phyloP scores from a whole-genome alignment of 2,888 invertebrate genomes.

The Pyrrhosoma nymphula region DNA sequence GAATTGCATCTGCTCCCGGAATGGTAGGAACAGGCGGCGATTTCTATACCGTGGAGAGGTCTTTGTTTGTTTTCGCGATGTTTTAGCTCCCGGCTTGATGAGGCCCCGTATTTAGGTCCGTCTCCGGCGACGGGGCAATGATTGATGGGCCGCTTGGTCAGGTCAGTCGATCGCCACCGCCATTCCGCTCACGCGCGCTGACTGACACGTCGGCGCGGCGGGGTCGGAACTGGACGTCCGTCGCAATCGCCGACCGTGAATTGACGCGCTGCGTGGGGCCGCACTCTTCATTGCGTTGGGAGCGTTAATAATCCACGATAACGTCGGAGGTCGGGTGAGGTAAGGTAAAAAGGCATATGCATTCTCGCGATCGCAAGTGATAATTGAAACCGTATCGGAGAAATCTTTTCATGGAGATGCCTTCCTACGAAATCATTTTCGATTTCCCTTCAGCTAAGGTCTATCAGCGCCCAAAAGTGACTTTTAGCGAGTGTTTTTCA shows the following conservation, averaged over 20 bases:
- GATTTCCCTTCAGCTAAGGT: no score
- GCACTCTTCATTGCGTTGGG: background rate
- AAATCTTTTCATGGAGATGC: background rate
- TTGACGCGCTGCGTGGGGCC: background rate
- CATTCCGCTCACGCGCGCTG: background rate
- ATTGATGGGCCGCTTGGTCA: conserved; percentile 54
- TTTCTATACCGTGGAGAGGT: conserved; percentile 7
- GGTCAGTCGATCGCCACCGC: conserved; percentile 42
- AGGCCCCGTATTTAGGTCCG: conserved; percentile 38
- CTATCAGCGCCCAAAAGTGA: no score
- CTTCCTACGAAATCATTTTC: no score
- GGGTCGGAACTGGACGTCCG: background rate
- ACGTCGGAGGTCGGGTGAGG: background rate
- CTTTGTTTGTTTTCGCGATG: conserved; percentile 50
- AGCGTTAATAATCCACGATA: background rate
- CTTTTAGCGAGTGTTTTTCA: no score
- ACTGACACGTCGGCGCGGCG: background rate
- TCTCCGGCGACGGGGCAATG: background rate
- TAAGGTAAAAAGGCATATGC: background rate
- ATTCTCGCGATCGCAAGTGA: background rate
- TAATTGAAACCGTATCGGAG: background rate
- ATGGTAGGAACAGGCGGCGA: conserved; percentile 5
- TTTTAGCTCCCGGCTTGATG: conserved; percentile 58
- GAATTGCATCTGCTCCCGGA: conserved; percentile 36
- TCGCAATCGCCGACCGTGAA: background rate